Percentiles rank a stretch among this genome's conserved stretches.
These are phyloP conservation scores for Eueremaeus valkanovi DNA, from an alignment of 2,888 invertebrate genomes.

Conservation along the genomic window DNA sequence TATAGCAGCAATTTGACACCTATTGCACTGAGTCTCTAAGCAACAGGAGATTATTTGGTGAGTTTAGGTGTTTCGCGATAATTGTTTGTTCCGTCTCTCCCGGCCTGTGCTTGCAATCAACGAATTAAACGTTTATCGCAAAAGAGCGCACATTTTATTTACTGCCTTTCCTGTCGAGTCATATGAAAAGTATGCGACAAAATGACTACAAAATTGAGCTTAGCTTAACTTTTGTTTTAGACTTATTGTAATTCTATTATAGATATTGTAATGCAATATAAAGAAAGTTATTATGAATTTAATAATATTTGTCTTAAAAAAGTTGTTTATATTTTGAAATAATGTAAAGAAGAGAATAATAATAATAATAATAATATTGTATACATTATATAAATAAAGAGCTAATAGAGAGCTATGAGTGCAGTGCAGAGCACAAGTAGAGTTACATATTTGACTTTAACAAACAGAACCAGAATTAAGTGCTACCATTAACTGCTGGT, in stretches of 20 bases:
- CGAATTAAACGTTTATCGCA: not conserved
- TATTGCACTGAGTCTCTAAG: conserved; percentile 22
- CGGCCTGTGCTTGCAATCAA: not conserved
- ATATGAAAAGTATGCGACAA: conserved; percentile 3
- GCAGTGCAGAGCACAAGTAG: not conserved
- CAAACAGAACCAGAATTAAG: not conserved
- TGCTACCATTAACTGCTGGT: conserved; percentile 11
- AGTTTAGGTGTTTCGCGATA: not conserved
- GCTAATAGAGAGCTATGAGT: not conserved
- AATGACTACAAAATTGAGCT: not conserved
- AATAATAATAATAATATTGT: conserved; percentile 1
- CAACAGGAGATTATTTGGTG: conserved; percentile 13
- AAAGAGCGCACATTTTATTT: not conserved
- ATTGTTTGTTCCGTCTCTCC: conserved; percentile 34
- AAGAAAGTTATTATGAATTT: too few relatives aligned
- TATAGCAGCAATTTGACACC: conserved; percentile 4
- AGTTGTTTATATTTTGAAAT: not conserved
- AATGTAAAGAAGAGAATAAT: not conserved
- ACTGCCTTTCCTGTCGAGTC: conserved; percentile 21
- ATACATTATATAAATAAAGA: not conserved
- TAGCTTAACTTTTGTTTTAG: not conserved
- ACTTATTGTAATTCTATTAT: not conserved
- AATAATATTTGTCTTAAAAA: not conserved
- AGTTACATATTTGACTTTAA: conserved; percentile 5
- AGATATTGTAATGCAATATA: not conserved